phyloP scores from a whole-genome alignment of 2,113 vertebrate species.

The Lates calcarifer region DNA sequence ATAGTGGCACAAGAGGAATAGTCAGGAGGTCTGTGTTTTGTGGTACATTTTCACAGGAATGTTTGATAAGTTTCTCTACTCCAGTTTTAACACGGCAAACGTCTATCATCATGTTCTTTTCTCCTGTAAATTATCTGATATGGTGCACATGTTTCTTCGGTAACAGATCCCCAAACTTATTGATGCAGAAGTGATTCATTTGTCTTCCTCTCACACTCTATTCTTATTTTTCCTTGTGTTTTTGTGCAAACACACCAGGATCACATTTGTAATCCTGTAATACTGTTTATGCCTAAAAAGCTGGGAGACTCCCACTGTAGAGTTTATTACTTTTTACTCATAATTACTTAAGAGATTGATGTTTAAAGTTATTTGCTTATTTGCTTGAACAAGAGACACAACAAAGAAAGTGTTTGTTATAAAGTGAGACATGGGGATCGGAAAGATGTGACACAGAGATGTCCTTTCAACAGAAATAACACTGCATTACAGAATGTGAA shows the following conservation, averaged over 20 bases:
- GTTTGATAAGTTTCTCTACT: background rate
- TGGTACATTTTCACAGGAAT: background rate
- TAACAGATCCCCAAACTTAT: background rate
- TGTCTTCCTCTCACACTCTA: background rate
- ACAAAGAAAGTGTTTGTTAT: too few relatives aligned
- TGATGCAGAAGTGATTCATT: background rate
- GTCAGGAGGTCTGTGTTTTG: background rate
- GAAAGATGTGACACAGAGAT: background rate
- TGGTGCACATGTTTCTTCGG: background rate
- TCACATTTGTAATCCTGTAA: too few relatives aligned
- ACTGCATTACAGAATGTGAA: background rate
- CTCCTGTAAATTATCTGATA: background rate
- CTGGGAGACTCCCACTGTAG: too few relatives aligned
- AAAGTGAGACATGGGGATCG: background rate
- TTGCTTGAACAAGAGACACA: too few relatives aligned
- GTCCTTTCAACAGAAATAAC: background rate
- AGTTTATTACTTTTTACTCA: too few relatives aligned
- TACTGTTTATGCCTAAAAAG: too few relatives aligned
- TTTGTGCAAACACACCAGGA: background rate
- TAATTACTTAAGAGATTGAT: too few relatives aligned
- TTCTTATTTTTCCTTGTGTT: background rate
- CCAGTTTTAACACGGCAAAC: too few relatives aligned
- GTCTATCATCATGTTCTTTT: background rate
- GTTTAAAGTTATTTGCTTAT: too few relatives aligned
- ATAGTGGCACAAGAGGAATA: too few relatives aligned